These are phyloP conservation scores for Antheraea assamensis DNA, from an alignment of 2,888 invertebrate genomes.

Conservation along the genomic window DNA sequence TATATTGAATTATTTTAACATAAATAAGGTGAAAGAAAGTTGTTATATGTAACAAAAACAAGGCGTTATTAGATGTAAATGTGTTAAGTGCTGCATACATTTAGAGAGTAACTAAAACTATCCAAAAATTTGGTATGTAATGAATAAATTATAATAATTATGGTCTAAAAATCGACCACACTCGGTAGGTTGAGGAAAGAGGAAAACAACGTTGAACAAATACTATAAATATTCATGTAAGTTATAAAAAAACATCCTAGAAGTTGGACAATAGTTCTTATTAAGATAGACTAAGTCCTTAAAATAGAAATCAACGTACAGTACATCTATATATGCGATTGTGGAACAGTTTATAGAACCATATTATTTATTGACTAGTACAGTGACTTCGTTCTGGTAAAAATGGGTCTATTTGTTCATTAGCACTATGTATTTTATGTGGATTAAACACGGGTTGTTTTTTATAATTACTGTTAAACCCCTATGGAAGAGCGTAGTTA, in stretches of 20 bases:
- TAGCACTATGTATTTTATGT: too few species aligned
- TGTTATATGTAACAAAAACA: neutral
- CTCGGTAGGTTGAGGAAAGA: neutral
- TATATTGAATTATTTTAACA: neutral
- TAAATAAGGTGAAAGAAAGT: neutral
- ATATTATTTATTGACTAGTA: too few species aligned
- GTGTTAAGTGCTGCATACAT: neutral
- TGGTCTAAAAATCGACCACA: neutral
- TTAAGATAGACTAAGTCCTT: too few species aligned
- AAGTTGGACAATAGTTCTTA: too few species aligned
- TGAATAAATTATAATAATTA: constrained; percentile 1
- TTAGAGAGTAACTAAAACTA: neutral
- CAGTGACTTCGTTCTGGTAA: too few species aligned
- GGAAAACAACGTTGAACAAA: neutral
- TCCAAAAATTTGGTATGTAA: neutral
- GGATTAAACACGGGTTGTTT: too few species aligned
- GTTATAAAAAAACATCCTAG: neutral
- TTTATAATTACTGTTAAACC: too few species aligned
- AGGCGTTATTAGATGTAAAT: constrained; percentile 1
- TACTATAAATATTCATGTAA: neutral
- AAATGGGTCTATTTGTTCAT: too few species aligned
- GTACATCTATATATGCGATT: too few species aligned
- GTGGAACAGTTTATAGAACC: too few species aligned
- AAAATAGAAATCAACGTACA: too few species aligned
- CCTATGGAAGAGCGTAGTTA: too few species aligned